Percentiles rank a stretch among this genome's conserved stretches.
Conservation (phyloP, 2,113 vertebrate genomes). For the Ellobius talpinus region DNA sequence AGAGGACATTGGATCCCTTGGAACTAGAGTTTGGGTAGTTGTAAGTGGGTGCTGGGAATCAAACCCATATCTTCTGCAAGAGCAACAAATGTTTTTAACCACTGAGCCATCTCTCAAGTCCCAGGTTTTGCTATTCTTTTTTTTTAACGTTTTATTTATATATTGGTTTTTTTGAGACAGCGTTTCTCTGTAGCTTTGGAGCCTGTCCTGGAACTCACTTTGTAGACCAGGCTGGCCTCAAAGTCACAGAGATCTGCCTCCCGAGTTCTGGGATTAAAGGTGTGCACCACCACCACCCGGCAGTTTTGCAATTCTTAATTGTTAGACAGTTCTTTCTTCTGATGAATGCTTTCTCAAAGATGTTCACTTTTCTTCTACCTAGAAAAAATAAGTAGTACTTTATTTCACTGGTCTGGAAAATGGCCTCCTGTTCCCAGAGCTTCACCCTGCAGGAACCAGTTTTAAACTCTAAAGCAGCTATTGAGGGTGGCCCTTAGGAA, state of each 20-base stretch:
- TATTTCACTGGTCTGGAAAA: not conserved
- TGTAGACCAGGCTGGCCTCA: no score
- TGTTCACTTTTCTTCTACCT: not conserved
- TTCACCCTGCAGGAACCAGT: not conserved
- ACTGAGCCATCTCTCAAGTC: not conserved
- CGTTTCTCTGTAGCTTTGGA: no score
- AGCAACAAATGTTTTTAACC: not conserved
- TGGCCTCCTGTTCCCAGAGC: not conserved
- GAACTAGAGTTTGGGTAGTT: not conserved
- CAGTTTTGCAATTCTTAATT: not conserved
- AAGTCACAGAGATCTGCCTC: no score
- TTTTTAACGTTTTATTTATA: no score
- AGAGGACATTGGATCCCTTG: not conserved
- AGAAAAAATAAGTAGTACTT: not conserved
- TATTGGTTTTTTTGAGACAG: no score
- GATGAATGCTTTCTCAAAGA: not conserved
- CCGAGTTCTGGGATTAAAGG: no score
- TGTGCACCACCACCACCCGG: no score
- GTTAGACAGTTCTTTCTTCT: constrained; percentile 40
- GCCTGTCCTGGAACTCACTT: no score
- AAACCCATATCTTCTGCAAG: not conserved
- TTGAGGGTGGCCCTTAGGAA: not conserved
- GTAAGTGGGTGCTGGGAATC: not conserved
- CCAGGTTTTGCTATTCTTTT: not conserved
- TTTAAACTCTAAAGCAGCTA: not conserved